Base-by-base conservation (phyloP, 2,888 invertebrate genomes). In the Ectemnius cavifrons region DNA sequence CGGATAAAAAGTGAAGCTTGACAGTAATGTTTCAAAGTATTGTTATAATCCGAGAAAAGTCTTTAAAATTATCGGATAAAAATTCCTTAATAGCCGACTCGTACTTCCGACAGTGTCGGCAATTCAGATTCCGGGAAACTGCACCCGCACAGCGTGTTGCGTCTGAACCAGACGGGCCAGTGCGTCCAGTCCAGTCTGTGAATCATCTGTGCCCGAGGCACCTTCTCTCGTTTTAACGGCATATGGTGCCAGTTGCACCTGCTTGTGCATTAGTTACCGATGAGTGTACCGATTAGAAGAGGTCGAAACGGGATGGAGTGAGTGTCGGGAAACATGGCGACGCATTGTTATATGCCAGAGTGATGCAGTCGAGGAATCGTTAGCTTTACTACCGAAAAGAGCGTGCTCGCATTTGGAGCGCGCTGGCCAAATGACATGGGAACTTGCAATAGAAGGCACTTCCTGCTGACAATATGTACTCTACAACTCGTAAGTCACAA, bases 391-490 rank as follows among this genome's bases (percentile, higher is more conserved):
- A 61, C 66, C 74, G 63, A 63, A 67, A 47, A 66, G 58, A 67
- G 52, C 60, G 58, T 57, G 76, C 68, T 70, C 70, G 60, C 68
- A 67, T 47, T 64, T 57, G 70, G 73, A 47, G 18, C 23, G 60
- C 64, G 37, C 63, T 63, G 84, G 84, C 77, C 83, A 83, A 83
- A 84, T 84, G 89, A 86, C 88, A 92, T 91, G 92, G 92, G 91
- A 87, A 88, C 90, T 89, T 92, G 91, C 85, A 90, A 89, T 82
- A 89, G 89, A 84, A 91, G 92, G 83, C 90, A 91, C 79, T 91
- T 92, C 83, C 86, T 91, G 79, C 84, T 92, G 82, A 90, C 91
- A 81, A 87, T 91, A 88, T 91, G 91, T 86, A 87, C 87, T 78
- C 85, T 92, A 65, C 92, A 92, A 85, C 85, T 92, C 77, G 92